Evolutionary conservation across 2,797 vertebrate genomes (phyloP).

Genomic region (Neosilurus hyrtlii): DNA sequence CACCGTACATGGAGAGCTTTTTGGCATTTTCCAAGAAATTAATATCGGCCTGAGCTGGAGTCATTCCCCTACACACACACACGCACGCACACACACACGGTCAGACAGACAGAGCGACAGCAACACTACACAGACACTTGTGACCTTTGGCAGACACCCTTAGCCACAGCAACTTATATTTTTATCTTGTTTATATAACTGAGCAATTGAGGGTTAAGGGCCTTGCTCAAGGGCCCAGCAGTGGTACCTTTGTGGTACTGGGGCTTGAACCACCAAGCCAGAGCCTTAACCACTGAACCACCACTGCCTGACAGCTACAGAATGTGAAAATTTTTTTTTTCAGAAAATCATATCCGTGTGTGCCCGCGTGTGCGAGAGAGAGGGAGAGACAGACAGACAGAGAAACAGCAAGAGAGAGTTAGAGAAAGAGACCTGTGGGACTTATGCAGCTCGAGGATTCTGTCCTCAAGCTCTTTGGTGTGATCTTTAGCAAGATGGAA

Average conservation of each 20-base stretch:
- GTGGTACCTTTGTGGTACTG: too few species aligned
- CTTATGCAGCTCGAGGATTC: constrained; percentile 91
- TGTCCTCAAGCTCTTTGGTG: constrained; percentile 95
- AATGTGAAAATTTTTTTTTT: too few species aligned
- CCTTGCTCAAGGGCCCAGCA: too few species aligned
- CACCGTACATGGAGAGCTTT: constrained; percentile 97
- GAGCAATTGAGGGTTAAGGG: too few species aligned
- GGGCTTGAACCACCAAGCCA: too few species aligned
- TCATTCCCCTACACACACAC: constrained; percentile 82
- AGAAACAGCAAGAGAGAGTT: not conserved
- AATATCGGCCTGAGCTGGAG: constrained; percentile 90
- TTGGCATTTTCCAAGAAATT: constrained; percentile 98
- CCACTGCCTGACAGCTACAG: too few species aligned
- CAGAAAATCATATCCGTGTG: not conserved
- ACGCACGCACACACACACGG: constrained; percentile 10
- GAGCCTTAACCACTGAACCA: too few species aligned
- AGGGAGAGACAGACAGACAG: not conserved
- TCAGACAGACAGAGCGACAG: not conserved
- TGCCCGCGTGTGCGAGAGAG: not conserved
- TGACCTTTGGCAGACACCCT: too few species aligned
- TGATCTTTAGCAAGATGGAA: constrained; percentile 88
- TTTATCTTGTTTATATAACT: too few species aligned
- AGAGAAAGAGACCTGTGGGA: constrained; percentile 77
- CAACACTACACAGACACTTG: too few species aligned
- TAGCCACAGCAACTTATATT: too few species aligned